Conservation (phyloP, 2,888 invertebrate species). For the Bruchidius siliquastri region DNA sequence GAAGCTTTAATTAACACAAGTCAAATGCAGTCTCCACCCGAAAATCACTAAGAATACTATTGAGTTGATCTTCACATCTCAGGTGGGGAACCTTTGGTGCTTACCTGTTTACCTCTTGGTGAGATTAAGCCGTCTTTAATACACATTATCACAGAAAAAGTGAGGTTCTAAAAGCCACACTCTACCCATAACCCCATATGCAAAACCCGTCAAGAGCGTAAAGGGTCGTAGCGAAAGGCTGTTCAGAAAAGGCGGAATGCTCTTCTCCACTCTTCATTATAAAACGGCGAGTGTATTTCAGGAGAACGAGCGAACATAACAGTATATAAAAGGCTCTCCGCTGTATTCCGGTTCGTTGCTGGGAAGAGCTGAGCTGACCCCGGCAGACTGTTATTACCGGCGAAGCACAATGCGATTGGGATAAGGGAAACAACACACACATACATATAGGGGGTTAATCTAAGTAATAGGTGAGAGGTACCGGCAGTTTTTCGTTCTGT, state of each 20-base stretch:
- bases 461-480: conserved; percentile 21
- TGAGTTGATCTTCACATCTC: neutral
- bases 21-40: too few species aligned
- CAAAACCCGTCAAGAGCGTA: neutral
- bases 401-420: neutral
- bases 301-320: conserved; percentile 40
- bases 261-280: conserved; percentile 43
- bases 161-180: neutral
- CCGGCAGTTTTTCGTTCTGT: neutral
- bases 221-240: neutral
- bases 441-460: conserved; percentile 18
- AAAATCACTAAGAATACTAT: too few species aligned
- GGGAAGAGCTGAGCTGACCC: neutral
- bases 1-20: too few species aligned
- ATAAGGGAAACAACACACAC: neutral
- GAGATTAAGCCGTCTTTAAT: neutral
- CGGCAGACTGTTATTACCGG: neutral
- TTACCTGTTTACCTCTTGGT: neutral
- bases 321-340: conserved; percentile 34
- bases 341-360: conserved; percentile 19
- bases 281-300: conserved; percentile 40
- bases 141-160: neutral
- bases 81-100: neutral
- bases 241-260: conserved; percentile 32
- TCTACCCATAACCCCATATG: neutral